Conservation (phyloP, 2,888 invertebrate genomes). For the Limnephilus lunatus region DNA sequence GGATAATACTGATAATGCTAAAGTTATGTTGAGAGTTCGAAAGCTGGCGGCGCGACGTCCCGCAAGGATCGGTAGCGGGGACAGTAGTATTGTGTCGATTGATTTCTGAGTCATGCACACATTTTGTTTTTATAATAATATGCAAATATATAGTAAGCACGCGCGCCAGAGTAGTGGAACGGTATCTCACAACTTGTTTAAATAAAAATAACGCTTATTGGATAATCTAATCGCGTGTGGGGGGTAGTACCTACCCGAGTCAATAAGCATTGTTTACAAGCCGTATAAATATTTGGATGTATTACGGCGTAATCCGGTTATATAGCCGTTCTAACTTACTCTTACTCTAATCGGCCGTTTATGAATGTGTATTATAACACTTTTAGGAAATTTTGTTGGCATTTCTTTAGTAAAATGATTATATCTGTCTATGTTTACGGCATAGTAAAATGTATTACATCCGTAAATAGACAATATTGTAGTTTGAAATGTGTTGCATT, state of each 20-base stretch:
- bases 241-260: not conserved
- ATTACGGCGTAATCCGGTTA: slow-evolving; percentile 8
- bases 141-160: slow-evolving; percentile 42
- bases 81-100: not conserved
- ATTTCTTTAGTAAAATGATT: not conserved
- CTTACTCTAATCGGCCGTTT: not conserved
- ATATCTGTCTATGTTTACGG: too few species aligned
- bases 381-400: not conserved
- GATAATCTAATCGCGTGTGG: slow-evolving; percentile 7
- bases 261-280: not conserved
- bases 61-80: not conserved
- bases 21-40: not conserved
- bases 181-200: slow-evolving; percentile 33
- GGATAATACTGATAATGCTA: not conserved
- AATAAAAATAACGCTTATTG: slow-evolving; percentile 32
- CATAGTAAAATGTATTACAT: not conserved
- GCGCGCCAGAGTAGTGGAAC: slow-evolving; percentile 30
- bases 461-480: not conserved
- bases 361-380: not conserved
- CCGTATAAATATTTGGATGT: not conserved
- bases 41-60: not conserved
- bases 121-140: slow-evolving; percentile 36
- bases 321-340: not conserved
- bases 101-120: not conserved
- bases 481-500: not conserved